Percentiles rank a stretch among this genome's conserved stretches.
These are phyloP conservation scores for Chrysochloris asiatica DNA, from an alignment of 2,113 vertebrate genomes.

Conservation along the genomic window DNA sequence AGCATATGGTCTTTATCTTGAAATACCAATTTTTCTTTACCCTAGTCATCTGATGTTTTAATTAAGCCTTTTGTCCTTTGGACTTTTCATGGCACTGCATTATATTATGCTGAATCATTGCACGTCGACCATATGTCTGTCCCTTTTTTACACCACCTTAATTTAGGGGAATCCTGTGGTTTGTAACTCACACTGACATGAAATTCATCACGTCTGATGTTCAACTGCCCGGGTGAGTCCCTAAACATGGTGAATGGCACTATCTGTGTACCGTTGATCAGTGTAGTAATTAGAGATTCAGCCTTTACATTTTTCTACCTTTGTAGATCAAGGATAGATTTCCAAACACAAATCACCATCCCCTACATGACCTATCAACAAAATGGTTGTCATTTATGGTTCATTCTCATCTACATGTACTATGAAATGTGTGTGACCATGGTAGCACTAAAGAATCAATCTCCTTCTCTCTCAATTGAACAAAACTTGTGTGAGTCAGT, in stretches of 20 bases:
- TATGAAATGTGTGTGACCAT: neutral
- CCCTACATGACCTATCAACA: no score
- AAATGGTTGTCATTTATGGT: neutral
- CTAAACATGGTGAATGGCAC: neutral
- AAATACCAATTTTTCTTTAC: neutral
- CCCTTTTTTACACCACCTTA: accelerated
- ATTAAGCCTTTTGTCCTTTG: neutral
- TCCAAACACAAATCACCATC: neutral
- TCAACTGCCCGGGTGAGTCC: no score
- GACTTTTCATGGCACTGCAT: neutral
- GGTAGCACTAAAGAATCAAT: neutral
- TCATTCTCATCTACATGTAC: no score
- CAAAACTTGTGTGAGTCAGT: neutral
- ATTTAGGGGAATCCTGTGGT: neutral
- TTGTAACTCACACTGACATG: accelerated
- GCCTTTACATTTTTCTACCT: neutral
- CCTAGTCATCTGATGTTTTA: neutral
- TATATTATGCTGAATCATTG: neutral
- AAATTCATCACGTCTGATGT: accelerated
- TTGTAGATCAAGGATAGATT: no score
- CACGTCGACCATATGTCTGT: neutral
- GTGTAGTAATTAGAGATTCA: neutral
- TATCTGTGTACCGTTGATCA: neutral
- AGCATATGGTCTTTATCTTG: no score
- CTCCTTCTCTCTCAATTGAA: neutral